Base-by-base conservation (phyloP, 2,888 invertebrate species). In the Sclerodermus sp. region DNA sequence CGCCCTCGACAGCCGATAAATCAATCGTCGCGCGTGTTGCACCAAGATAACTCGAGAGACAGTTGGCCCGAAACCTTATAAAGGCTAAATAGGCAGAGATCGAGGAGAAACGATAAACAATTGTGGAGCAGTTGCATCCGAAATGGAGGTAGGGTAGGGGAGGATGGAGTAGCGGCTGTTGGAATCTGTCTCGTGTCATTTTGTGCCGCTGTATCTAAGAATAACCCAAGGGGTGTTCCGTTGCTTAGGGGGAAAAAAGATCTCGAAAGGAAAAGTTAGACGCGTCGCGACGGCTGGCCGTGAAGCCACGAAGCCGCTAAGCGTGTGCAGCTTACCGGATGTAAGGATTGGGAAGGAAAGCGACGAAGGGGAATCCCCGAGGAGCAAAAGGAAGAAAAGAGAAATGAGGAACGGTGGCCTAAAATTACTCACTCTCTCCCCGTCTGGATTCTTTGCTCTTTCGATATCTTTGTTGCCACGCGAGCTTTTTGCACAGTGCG, bases 111-210 rank as follows among this genome's bases (percentile, higher is more conserved):
- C 23, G 23, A 23, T 23, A 23, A 23, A 23, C 23, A 23, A 23
- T 23, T 23, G 34, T 5, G 10, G 34, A 34, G 14, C 34, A 34
- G 34, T 34, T 34, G 34, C 34, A 34, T 34, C 34, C 8, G 23
- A 23, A 23, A 23, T 3, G 23, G 23, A 8, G 4, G 23, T n/a
- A n/a, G n/a, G n/a, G n/a, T n/a, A 56, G 49, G 51, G 51, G 53
- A 41, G 63, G 8, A 29, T 6, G 42, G 9, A 8, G 31, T 55
- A 50, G 38, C 57, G 51, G 50, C 59, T 64, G 62, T 42, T 54
- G 65, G 63, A 64, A 64, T 59, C 54, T 53, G 65, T 64, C 65
- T 60, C 57, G 62, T 62, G 65, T 62, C 62, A 52, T 48, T 23
- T 5, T 51, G 38, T 34, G n/a, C 42, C 51, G 53, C 9, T 29